These are phyloP conservation scores for Turritopsis rubra DNA, from an alignment of 30 jellyfish, hydroid and myxozoan species.

Conservation along the genomic window DNA sequence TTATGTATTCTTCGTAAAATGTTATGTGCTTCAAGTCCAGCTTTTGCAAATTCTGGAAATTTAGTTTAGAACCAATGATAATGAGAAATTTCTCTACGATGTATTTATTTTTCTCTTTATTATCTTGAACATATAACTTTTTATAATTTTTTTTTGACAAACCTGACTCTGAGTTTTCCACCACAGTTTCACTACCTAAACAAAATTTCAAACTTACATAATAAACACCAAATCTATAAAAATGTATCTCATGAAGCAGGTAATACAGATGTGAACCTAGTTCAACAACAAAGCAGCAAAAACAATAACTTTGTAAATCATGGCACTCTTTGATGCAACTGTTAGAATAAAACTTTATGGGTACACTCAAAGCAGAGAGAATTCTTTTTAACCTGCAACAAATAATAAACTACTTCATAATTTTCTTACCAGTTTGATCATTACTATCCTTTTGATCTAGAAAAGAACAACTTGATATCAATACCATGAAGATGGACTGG, in stretches of 20 bases:
- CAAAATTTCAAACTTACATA: neutral
- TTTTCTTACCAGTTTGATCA: neutral
- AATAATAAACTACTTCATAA: too few species aligned
- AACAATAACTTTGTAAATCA: too few species aligned
- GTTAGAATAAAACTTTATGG: too few species aligned
- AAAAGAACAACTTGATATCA: neutral
- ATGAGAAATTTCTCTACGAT: neutral
- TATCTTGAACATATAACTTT: neutral
- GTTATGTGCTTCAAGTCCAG: slow-evolving; percentile 42
- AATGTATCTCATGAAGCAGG: too few species aligned
- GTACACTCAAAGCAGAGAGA: too few species aligned
- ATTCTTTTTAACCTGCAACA: too few species aligned
- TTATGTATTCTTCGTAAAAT: slow-evolving; percentile 35
- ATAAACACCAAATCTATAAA: too few species aligned
- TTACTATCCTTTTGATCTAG: neutral
- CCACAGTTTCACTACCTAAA: neutral
- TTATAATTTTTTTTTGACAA: neutral
- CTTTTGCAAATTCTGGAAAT: slow-evolving; percentile 16
- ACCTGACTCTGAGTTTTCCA: neutral
- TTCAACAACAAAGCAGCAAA: too few species aligned
- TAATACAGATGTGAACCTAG: too few species aligned
- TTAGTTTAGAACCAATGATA: neutral
- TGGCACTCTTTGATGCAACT: too few species aligned
- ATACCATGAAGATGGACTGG: too few species aligned
- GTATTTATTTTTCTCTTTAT: neutral